Base-by-base conservation (phyloP, 2,888 invertebrate genomes). In the Vandiemenella viatica region DNA sequence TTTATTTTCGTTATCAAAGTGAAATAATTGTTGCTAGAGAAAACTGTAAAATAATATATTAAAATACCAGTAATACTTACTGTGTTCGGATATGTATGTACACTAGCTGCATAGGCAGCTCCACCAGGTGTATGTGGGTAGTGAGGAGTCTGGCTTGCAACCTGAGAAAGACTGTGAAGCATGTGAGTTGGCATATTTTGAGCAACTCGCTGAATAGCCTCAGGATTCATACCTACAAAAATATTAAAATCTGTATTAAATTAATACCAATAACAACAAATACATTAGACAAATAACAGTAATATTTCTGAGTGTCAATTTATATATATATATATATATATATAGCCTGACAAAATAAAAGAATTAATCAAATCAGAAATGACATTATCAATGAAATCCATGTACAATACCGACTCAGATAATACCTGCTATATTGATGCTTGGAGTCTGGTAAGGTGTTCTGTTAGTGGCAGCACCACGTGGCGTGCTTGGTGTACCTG, bases 401-500 rank as follows among this genome's bases (percentile, higher is more conserved):
- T 32, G 32, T 32, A 32, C 4, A 32, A 10, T 32, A 32, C 10
- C 13, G 10, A 32, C 10, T 32, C 32, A 32, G 32, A 32, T 53
- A 56, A 59, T 53, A 61, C 64, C 61, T 19, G 62, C 60, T 42
- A 64, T 55, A 50, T 63, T 63, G 37, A 63, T 62, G 41, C 65
- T 68, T 5, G 70, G 69, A 2, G 64, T 63, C 22, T 72, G 72
- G 53, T 74, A 77, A 0, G 78, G 77, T 38, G 78, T 78, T 58
- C 76, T 72, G 53, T 65, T 65, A 16, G 73, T 68, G 55, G 71
- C 62, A 3, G 66, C 67, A 22, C 71, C 72, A 55, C 81, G 74
- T 1, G 84, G 83, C 8, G 86, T 85, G 48, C 80, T 78, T 1
- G 79, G 84, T 5, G 85, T 85, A 18, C 75, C 74, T 0, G 87